A percentile compares a stretch with the other conserved stretches of the same genome.
phyloP scores from a whole-genome alignment of 1,140 invertebrate species.

The Papilio glaucus region DNA sequence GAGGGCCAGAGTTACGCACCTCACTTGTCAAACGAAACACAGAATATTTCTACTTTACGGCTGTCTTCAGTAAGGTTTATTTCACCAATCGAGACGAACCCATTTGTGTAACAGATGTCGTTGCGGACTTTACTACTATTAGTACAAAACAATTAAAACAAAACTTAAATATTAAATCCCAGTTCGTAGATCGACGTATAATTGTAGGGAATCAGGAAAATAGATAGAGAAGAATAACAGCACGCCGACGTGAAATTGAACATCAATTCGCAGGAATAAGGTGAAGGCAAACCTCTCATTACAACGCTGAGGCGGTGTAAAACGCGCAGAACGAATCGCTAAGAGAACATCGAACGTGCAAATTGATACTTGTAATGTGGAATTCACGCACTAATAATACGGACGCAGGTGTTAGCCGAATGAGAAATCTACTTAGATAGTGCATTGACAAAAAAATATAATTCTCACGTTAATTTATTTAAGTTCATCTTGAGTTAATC shows the following conservation, averaged over 20 bases:
- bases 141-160: neutral
- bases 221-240: conserved; percentile 51
- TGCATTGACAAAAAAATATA: neutral
- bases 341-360: conserved; percentile 44
- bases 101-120: too few relatives aligned
- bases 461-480: neutral
- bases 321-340: conserved; percentile 59
- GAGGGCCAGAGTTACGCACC: too few relatives aligned
- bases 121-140: too few relatives aligned
- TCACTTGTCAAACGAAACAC: too few relatives aligned
- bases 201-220: conserved; percentile 34
- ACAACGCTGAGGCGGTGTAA: conserved; percentile 51
- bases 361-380: conserved; percentile 30
- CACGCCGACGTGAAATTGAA: conserved; percentile 47
- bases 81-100: too few relatives aligned
- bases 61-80: too few relatives aligned
- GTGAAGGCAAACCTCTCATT: conserved; percentile 45
- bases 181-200: too few relatives aligned
- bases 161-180: neutral
- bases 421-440: neutral
- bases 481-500: neutral
- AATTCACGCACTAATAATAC: conserved; percentile 27
- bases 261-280: conserved; percentile 21
- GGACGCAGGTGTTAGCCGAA: conserved; percentile 25
- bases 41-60: too few relatives aligned